These are phyloP conservation scores for Patiria miniata DNA, from an alignment of 35 echinoderm and acorn worm genomes.

Conservation along the genomic window DNA sequence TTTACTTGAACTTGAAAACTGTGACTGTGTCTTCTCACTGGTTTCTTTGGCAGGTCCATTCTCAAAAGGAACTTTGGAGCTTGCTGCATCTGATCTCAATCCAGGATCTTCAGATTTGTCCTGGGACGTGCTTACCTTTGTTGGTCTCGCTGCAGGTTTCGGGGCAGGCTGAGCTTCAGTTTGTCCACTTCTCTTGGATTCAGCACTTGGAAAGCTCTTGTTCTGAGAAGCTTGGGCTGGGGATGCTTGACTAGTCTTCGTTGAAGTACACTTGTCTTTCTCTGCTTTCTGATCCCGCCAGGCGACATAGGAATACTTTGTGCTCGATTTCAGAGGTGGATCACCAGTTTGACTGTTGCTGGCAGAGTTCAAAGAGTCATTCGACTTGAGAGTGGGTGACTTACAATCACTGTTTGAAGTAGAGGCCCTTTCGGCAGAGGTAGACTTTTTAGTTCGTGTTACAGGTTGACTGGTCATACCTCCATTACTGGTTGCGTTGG, in stretches of 20 bases:
- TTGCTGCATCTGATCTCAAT: background rate
- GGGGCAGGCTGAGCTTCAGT: background rate
- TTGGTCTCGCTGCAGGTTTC: background rate
- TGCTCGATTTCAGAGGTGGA: background rate
- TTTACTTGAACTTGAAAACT: background rate
- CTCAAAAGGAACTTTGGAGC: background rate
- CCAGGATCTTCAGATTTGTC: background rate
- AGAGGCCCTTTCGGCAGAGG: too few relatives aligned
- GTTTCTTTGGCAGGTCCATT: background rate
- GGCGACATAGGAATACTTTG: background rate
- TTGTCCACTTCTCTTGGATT: background rate
- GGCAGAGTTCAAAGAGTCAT: background rate
- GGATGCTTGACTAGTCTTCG: background rate
- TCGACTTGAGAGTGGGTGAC: too few relatives aligned
- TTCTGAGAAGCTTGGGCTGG: background rate
- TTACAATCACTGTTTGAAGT: too few relatives aligned
- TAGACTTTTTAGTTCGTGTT: too few relatives aligned
- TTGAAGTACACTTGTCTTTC: background rate
- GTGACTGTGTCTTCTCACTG: background rate
- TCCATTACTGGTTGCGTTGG: too few relatives aligned
- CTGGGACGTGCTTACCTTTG: background rate
- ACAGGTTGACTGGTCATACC: too few relatives aligned
- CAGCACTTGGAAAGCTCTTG: background rate
- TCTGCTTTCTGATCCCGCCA: background rate
- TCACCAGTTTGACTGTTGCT: background rate